Percentiles rank a stretch among this genome's conserved stretches.
These are phyloP conservation scores for Catostylus mosaicus DNA, from an alignment of 30 jellyfish, hydroid and myxozoan species.

Conservation along the genomic window DNA sequence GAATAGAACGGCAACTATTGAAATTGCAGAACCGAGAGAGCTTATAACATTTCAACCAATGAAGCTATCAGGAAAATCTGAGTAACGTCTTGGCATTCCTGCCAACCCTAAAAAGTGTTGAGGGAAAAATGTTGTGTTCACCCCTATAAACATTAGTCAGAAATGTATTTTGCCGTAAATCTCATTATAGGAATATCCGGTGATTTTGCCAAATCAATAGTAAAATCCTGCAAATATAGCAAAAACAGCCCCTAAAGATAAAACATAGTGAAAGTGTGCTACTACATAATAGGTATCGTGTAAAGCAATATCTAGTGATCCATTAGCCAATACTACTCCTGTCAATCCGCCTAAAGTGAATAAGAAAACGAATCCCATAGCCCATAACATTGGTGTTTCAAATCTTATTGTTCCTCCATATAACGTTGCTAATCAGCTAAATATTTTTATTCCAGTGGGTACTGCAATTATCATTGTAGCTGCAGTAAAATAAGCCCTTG, in stretches of 20 bases:
- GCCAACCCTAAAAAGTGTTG: slow-evolving; percentile 83
- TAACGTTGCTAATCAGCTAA: slow-evolving; percentile 80
- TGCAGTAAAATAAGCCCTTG: slow-evolving; percentile 88
- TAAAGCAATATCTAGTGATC: slow-evolving; percentile 66
- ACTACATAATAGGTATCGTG: slow-evolving; percentile 89
- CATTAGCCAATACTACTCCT: slow-evolving; percentile 72
- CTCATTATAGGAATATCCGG: slow-evolving; percentile 59
- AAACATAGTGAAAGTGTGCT: slow-evolving; percentile 86
- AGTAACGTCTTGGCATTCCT: slow-evolving; percentile 83
- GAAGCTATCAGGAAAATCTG: slow-evolving; percentile 81
- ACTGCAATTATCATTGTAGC: slow-evolving; percentile 70
- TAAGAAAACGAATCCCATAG: slow-evolving; percentile 70
- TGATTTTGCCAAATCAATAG: slow-evolving; percentile 44
- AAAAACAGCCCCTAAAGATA: slow-evolving; percentile 81
- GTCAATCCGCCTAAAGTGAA: slow-evolving; percentile 83
- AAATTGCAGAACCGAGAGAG: slow-evolving; percentile 74
- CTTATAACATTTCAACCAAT: slow-evolving; percentile 61
- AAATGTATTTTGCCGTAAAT: slow-evolving; percentile 51
- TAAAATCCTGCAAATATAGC: slow-evolving; percentile 79
- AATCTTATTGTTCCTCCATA: slow-evolving; percentile 72
- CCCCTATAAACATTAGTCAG: slow-evolving; percentile 75
- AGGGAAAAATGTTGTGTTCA: slow-evolving; percentile 75
- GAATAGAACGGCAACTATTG: slow-evolving; percentile 51
- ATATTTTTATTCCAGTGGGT: slow-evolving; percentile 72
- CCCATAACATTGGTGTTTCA: slow-evolving; percentile 82